Base-by-base conservation (phyloP, 2,888 invertebrate genomes). In the Drosophila yooni region DNA sequence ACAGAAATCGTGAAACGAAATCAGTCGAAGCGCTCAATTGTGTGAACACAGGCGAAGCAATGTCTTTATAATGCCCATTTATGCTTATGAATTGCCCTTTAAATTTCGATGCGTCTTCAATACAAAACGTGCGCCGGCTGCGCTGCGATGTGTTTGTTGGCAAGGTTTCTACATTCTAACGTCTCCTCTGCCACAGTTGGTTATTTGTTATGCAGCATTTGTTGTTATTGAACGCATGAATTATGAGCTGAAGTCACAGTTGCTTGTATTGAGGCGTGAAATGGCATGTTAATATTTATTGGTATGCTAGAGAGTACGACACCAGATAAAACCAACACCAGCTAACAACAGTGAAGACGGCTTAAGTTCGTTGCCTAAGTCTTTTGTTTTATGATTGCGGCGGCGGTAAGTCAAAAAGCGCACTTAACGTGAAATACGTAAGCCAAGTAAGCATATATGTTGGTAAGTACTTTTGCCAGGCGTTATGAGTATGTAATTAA, bases 31-130 rank as follows among this genome's bases (percentile, higher is more conserved):
- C 52, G 38, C 52, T 1, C 72, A 71, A 76, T 76, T 70, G 70
- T 82, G 65, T 70, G 73, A 66, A 36, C 15, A 56, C 38, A 27
- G 31, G 2, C n/a, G 13, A 46, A 34, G 70, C 69, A 76, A 81
- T 83, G 77, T 85, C 73, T 83, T 79, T 84, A 84, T 90, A 89
- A 88, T 81, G 79, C 74, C 82, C 84, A 83, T 84, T 89, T 91
- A 82, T 80, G 88, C 89, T 82, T 82, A 89, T 89, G 88, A 89
- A 88, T 88, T 90, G 89, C 76, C 81, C 89, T 90, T 86, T 83
- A 90, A 90, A 87, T 89, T 89, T 86, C 85, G 89, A 87, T 86
- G 87, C 89, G 89, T 89, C 89, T 89, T 81, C 79, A 79, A 77
- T 83, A 83, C 82, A 81, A 84, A 81, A 81, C 81, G 82, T 82